A percentile compares a stretch with the other conserved stretches of the same genome.
These are phyloP conservation scores for Papilio helenus DNA, from an alignment of 1,140 invertebrate species.

Conservation along the genomic window DNA sequence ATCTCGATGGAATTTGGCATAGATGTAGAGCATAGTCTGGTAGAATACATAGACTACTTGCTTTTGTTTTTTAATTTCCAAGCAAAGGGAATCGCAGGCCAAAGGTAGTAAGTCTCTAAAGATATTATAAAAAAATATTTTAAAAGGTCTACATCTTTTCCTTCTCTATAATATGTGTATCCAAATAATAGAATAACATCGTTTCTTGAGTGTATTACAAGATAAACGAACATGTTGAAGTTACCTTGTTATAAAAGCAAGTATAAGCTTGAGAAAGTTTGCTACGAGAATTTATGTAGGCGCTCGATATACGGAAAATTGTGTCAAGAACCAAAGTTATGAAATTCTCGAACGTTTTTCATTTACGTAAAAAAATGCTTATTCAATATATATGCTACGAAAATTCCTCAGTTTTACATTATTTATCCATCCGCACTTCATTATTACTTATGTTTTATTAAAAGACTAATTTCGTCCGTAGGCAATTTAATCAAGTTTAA, in stretches of 20 bases:
- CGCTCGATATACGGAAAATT: neutral
- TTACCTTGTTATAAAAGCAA: neutral
- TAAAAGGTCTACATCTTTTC: neutral
- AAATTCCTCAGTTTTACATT: too few species aligned
- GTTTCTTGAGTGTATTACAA: neutral
- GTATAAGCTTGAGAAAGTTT: neutral
- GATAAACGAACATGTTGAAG: neutral
- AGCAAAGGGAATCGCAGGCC: too few species aligned
- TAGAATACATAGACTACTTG: too few species aligned
- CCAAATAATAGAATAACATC: neutral
- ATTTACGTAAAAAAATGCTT: neutral
- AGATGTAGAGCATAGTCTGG: too few species aligned
- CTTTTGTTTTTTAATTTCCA: too few species aligned
- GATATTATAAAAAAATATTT: too few species aligned
- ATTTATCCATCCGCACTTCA: too few species aligned
- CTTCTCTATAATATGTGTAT: neutral
- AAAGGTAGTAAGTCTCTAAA: too few species aligned
- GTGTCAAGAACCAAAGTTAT: neutral
- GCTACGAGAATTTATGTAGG: constrained; percentile 11
- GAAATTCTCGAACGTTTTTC: neutral
- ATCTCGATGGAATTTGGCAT: too few species aligned
- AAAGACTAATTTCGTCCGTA: neutral
- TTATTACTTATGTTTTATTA: neutral
- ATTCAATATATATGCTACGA: too few species aligned
- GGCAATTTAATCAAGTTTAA: neutral